Percentiles rank a stretch among this genome's conserved stretches.
phyloP scores from a whole-genome alignment of 1,140 invertebrate species.

The Sycophaga agraensis region DNA sequence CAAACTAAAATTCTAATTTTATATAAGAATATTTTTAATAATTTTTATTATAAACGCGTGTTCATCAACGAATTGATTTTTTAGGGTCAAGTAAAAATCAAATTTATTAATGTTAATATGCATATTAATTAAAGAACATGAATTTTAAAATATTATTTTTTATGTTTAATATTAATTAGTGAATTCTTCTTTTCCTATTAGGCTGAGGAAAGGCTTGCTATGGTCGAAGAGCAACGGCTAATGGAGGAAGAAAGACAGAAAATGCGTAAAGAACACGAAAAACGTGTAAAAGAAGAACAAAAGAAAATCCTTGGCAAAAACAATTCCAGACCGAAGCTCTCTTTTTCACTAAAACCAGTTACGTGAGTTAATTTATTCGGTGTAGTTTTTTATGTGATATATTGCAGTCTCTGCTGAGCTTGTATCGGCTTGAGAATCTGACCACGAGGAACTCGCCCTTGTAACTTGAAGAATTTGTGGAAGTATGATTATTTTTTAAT shows the following conservation, averaged over 20 bases:
- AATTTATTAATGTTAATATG: not conserved
- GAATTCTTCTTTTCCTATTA: slow-evolving; percentile 47
- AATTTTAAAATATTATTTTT: not conserved
- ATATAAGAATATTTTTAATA: not conserved
- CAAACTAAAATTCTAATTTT: too few species aligned
- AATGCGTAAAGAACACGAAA: slow-evolving; percentile 89
- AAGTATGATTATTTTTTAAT: not conserved
- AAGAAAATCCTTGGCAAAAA: slow-evolving; percentile 96
- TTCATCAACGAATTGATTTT: too few species aligned
- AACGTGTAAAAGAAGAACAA: slow-evolving; percentile 90
- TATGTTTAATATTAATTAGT: too few species aligned
- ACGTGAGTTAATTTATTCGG: slow-evolving; percentile 61
- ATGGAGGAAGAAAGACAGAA: slow-evolving; percentile 94
- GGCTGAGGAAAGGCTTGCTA: slow-evolving; percentile 94
- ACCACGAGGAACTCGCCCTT: slow-evolving; percentile 6
- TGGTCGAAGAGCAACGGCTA: slow-evolving; percentile 94
- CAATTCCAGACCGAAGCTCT: slow-evolving; percentile 92
- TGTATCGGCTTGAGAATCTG: slow-evolving; percentile 20
- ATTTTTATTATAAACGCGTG: not conserved
- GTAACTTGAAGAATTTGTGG: slow-evolving; percentile 15
- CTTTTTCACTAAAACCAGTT: slow-evolving; percentile 84
- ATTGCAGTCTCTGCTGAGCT: slow-evolving; percentile 42
- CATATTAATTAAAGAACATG: not conserved
- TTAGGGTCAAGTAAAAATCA: too few species aligned
- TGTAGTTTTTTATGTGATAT: slow-evolving; percentile 53